These are phyloP conservation scores for Poecilia wingei DNA, from an alignment of 2,797 vertebrate genomes.

Conservation along the genomic window DNA sequence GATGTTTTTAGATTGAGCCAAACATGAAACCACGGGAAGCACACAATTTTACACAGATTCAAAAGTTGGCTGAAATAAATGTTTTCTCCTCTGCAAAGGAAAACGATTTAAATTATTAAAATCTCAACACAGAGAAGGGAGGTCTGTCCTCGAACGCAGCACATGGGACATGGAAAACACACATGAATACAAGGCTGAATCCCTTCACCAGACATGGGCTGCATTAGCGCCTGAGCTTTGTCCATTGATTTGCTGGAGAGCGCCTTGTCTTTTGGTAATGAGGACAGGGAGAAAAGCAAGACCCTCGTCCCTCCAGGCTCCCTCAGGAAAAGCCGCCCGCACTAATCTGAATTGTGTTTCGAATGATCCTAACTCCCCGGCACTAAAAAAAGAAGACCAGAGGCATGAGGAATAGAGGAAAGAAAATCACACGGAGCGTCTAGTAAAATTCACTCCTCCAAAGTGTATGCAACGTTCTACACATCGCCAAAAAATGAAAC, in stretches of 20 bases:
- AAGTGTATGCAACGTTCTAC: constrained; percentile 49
- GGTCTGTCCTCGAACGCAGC: constrained; percentile 36
- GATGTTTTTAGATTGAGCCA: neutral
- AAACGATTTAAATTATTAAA: constrained; percentile 40
- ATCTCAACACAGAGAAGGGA: constrained; percentile 33
- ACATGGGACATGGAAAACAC: constrained; percentile 33
- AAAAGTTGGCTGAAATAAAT: constrained; percentile 44
- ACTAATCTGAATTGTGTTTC: constrained; percentile 80
- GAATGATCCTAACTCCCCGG: constrained; percentile 65
- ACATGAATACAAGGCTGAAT: constrained; percentile 45
- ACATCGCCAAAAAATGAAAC: constrained; percentile 53
- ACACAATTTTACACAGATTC: constrained; percentile 34
- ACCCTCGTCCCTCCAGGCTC: constrained; percentile 72
- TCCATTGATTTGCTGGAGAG: constrained; percentile 79
- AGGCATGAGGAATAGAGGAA: constrained; percentile 46
- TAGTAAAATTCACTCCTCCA: constrained; percentile 38
- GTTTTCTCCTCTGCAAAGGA: constrained; percentile 58
- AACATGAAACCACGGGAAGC: constrained; percentile 14
- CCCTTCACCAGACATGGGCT: constrained; percentile 67
- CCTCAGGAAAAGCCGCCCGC: constrained; percentile 70
- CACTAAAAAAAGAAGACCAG: constrained; percentile 53
- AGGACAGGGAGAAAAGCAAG: constrained; percentile 80
- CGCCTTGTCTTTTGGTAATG: constrained; percentile 82
- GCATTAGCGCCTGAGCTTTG: constrained; percentile 76
- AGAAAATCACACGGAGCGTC: constrained; percentile 48